Evolutionary conservation across 1,140 invertebrate species (phyloP).

Genomic region (Muscidifurax raptorellus): DNA sequence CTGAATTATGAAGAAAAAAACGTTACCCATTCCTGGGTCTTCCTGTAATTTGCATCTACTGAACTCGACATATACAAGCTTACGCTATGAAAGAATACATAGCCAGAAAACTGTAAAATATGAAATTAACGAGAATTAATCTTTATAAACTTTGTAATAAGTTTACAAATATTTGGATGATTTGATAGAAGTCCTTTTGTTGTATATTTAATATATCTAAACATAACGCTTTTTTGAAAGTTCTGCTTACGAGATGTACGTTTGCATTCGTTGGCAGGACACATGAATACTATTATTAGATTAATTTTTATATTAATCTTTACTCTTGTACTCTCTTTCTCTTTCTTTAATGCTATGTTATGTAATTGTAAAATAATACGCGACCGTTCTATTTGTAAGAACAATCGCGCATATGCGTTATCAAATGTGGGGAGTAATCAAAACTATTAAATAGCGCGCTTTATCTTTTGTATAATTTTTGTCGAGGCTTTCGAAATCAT

Average conservation of each 20-base stretch:
- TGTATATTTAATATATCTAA: not conserved
- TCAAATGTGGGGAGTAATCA: not conserved
- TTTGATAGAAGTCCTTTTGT: not conserved
- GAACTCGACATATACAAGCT: not conserved
- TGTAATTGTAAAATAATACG: not conserved
- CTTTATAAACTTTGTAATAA: not conserved
- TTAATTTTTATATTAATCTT: conserved; percentile 9
- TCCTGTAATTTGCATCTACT: conserved; percentile 30
- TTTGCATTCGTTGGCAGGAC: not conserved
- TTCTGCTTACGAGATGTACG: not conserved
- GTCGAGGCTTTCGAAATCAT: not conserved
- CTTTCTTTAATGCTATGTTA: not conserved
- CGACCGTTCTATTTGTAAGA: not conserved
- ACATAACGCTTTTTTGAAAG: not conserved
- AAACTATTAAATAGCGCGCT: not conserved
- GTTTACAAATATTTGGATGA: not conserved
- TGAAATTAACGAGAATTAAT: not conserved
- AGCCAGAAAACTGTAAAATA: not conserved
- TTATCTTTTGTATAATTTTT: conserved; percentile 12
- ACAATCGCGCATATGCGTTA: not conserved
- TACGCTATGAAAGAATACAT: not conserved
- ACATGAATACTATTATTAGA: not conserved
- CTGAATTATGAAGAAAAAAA: conserved; percentile 13
- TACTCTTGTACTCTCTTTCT: not conserved
- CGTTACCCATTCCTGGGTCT: conserved; percentile 45